These are phyloP conservation scores for Hoplodrina blanda DNA, from an alignment of 2,888 invertebrate species.

Conservation along the genomic window DNA sequence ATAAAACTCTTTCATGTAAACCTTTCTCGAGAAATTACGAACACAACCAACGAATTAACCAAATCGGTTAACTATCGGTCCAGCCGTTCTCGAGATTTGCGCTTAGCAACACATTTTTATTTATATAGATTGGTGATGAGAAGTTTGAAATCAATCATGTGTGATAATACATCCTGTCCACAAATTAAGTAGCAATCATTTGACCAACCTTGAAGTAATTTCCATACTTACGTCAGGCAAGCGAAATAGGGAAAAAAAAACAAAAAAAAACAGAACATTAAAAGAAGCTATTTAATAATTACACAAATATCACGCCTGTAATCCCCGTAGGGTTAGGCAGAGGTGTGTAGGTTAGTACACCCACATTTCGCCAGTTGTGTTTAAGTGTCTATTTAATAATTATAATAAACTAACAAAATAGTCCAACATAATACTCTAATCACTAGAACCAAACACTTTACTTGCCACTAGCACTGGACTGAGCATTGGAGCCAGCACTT, in stretches of 20 bases:
- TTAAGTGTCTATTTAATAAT: slow-evolving; percentile 23
- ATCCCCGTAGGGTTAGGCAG: too few relatives aligned
- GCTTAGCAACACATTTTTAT: too few relatives aligned
- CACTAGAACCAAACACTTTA: slow-evolving; percentile 12
- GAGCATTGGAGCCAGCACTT: slow-evolving; percentile 11
- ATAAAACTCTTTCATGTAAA: too few relatives aligned
- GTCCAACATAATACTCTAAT: background rate
- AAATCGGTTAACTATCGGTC: too few relatives aligned
- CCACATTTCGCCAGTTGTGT: too few relatives aligned
- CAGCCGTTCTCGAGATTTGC: too few relatives aligned
- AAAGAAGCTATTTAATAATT: slow-evolving; percentile 21
- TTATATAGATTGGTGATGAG: background rate
- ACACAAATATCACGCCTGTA: too few relatives aligned
- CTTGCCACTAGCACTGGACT: slow-evolving; percentile 45
- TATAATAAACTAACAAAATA: background rate
- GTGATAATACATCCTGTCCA: background rate
- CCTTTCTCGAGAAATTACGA: too few relatives aligned
- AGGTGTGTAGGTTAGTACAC: too few relatives aligned
- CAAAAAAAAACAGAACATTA: too few relatives aligned
- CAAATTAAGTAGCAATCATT: background rate
- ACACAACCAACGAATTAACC: too few relatives aligned
- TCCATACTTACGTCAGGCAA: background rate
- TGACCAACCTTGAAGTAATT: background rate
- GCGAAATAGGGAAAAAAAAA: background rate
- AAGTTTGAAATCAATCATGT: background rate